A percentile compares a stretch with the other conserved stretches of the same genome.
These are phyloP conservation scores for Drosophila trapezifrons DNA, from an alignment of 1,140 invertebrate genomes.

Conservation along the genomic window DNA sequence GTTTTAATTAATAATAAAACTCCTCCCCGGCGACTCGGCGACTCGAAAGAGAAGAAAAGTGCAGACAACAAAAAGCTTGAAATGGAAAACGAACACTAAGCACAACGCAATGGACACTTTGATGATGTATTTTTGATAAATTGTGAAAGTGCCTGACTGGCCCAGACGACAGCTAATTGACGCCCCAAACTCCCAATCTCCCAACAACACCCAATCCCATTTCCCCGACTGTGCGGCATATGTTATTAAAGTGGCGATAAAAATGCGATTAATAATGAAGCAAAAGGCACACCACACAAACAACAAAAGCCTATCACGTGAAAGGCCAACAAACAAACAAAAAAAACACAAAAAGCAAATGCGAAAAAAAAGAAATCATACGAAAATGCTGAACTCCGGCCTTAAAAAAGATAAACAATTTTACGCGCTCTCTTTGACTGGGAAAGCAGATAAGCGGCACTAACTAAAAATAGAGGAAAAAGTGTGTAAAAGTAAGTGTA, in stretches of 20 bases:
- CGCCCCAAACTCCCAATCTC: conserved; percentile 33
- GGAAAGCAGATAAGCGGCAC: conserved; percentile 12
- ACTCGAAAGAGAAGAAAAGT: conserved; percentile 1
- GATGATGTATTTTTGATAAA: conserved; percentile 63
- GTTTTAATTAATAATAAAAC: conserved; percentile 67
- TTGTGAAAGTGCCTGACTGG: conserved; percentile 69
- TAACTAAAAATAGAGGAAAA: conserved; percentile 12
- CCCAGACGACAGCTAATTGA: conserved; percentile 63
- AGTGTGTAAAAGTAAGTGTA: conserved; percentile 32
- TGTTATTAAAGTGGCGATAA: conserved; percentile 67
- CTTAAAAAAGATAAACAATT: conserved; percentile 35
- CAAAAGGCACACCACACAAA: conserved; percentile 36
- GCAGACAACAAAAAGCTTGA: conserved; percentile 41
- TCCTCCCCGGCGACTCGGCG: conserved; percentile 3
- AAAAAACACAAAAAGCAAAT: conserved; percentile 16
- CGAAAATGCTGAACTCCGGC: conserved; percentile 24
- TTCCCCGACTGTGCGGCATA: conserved; percentile 25
- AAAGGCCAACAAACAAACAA: conserved; percentile 49
- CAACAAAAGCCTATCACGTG: conserved; percentile 43
- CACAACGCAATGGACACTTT: conserved; percentile 31
- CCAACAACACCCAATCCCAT: conserved; percentile 35
- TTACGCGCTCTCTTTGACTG: conserved; percentile 33
- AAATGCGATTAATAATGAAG: conserved; percentile 70
- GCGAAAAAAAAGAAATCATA: conserved; percentile 32
- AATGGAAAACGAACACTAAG: conserved; percentile 52